Evolutionary conservation across 2,797 vertebrate species (phyloP).

Genomic region (Luscinia megarhynchos): DNA sequence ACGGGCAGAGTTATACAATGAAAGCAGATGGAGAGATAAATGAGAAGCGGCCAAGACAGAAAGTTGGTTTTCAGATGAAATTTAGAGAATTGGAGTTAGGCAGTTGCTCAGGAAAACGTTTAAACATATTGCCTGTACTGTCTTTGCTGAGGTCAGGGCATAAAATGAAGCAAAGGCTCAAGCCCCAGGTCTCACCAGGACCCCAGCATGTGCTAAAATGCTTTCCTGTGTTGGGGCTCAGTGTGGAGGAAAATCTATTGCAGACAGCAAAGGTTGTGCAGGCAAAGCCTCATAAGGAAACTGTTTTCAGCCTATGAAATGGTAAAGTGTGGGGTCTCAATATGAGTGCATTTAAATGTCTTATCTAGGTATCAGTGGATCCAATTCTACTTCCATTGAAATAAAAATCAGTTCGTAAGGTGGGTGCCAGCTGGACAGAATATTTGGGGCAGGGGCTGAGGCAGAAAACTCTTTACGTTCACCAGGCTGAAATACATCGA

Average conservation of each 20-base stretch:
- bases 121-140: background rate
- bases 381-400: background rate
- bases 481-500: conserved; percentile 2
- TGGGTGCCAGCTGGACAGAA: background rate
- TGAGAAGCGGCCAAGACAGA: background rate
- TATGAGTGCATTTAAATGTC: background rate
- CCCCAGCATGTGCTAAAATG: background rate
- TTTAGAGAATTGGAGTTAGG: background rate
- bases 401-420: background rate
- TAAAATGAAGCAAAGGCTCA: background rate
- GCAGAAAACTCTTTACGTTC: background rate
- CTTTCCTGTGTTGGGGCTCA: background rate
- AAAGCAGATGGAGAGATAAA: conserved; percentile 13
- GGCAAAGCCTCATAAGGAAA: background rate
- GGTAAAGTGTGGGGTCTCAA: background rate
- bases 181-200: background rate
- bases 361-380: background rate
- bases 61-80: conserved; percentile 1
- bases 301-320: background rate
- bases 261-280: background rate
- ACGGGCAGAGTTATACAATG: background rate
- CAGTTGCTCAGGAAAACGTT: background rate
- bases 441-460: background rate
- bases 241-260: background rate
- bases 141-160: background rate